These are phyloP conservation scores for Charina bottae DNA, from an alignment of 2,113 vertebrate genomes.

Conservation along the genomic window DNA sequence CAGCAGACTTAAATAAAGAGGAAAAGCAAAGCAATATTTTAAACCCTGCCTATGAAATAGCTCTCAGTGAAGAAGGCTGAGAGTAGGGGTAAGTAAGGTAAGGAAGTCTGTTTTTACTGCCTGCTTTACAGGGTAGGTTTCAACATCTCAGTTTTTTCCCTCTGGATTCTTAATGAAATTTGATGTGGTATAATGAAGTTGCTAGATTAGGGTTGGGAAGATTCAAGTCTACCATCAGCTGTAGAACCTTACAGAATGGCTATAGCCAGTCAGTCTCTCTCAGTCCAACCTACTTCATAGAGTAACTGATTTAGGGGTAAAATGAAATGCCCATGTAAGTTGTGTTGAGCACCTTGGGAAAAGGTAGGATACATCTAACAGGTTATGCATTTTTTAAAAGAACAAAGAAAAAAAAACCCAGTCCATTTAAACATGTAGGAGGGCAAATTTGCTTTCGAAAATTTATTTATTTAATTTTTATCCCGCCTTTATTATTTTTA, in stretches of 20 bases:
- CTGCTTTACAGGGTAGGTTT: neutral
- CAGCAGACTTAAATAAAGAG: constrained; percentile 2
- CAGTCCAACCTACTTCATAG: neutral
- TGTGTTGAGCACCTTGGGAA: neutral
- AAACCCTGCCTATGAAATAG: neutral
- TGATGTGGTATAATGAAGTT: neutral
- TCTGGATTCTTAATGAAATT: neutral
- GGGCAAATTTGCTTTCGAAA: neutral
- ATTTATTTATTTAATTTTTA: no score
- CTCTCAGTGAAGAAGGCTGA: neutral
- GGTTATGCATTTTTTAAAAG: neutral
- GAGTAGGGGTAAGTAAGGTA: neutral
- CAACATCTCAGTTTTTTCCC: neutral
- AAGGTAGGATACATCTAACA: neutral
- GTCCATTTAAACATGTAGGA: neutral
- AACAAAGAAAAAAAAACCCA: neutral
- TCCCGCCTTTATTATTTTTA: no score
- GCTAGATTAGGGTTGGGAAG: neutral
- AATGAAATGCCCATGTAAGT: neutral
- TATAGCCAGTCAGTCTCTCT: neutral
- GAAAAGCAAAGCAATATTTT: neutral
- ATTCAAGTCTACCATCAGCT: neutral
- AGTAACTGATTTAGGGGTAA: neutral
- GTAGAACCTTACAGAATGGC: neutral
- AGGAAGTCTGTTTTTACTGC: neutral